A percentile compares a stretch with the other conserved stretches of the same genome.
These are phyloP conservation scores for Mormyrus proboscirostris DNA, from an alignment of 2,797 vertebrate species.

Conservation along the genomic window DNA sequence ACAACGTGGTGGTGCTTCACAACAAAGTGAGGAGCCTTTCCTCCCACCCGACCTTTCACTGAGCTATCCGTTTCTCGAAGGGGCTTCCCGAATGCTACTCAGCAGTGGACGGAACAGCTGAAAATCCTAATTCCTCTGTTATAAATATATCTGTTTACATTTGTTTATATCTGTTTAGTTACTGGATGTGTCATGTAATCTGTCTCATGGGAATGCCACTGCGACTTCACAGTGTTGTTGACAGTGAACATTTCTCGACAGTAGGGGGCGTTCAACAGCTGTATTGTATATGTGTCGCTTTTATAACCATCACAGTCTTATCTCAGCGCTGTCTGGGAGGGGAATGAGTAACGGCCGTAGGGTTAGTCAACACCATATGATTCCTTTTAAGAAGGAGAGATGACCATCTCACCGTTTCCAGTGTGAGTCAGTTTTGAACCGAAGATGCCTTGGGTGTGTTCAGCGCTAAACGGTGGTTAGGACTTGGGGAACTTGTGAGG, in stretches of 20 bases:
- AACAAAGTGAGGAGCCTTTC: conserved; percentile 75
- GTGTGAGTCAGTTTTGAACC: not conserved
- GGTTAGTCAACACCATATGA: conserved; percentile 15
- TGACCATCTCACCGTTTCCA: not conserved
- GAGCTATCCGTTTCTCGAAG: not conserved
- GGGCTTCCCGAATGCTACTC: not conserved
- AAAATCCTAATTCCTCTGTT: not conserved
- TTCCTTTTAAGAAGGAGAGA: not conserved
- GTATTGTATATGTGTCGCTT: not conserved
- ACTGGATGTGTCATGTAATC: not conserved
- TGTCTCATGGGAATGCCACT: not conserved
- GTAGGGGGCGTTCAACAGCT: conserved; percentile 43
- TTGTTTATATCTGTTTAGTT: not conserved
- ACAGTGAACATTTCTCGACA: conserved; percentile 24
- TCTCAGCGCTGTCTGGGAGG: not conserved
- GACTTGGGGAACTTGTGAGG: not conserved
- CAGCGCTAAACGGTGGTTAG: not conserved
- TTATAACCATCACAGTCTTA: not conserved
- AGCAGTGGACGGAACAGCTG: not conserved
- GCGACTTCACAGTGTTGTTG: not conserved
- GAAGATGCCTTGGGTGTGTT: not conserved
- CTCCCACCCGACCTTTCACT: not conserved
- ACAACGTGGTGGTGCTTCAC: conserved; percentile 90
- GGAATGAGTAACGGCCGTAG: not conserved
- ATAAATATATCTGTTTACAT: conserved; percentile 4